phyloP scores from a whole-genome alignment of 2,113 vertebrate genomes.

The Chloropsis hardwickii region DNA sequence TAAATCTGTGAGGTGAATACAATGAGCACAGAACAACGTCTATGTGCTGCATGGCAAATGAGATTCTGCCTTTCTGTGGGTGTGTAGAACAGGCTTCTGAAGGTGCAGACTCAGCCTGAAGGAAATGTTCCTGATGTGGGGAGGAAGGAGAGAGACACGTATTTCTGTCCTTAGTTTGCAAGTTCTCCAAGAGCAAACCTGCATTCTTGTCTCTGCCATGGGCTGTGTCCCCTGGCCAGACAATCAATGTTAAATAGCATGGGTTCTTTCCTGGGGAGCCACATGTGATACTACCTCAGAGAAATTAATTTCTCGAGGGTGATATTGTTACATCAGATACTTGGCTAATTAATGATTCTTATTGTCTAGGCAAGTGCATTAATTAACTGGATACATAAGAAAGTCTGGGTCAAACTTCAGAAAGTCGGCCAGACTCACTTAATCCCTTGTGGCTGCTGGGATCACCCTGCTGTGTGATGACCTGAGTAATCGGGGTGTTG shows the following conservation, averaged over 20 bases:
- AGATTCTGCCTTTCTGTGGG: background rate
- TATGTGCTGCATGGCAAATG: background rate
- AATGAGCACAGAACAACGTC: background rate
- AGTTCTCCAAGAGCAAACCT: background rate
- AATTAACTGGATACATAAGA: background rate
- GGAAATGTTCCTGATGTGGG: background rate
- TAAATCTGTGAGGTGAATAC: background rate
- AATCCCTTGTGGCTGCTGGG: constrained; percentile 3
- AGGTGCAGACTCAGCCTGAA: background rate
- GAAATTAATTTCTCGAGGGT: background rate
- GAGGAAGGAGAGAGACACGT: background rate
- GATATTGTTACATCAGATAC: background rate
- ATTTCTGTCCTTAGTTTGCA: background rate
- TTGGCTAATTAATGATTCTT: background rate
- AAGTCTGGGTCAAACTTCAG: constrained; percentile 32
- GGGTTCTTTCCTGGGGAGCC: background rate
- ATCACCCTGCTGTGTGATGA: constrained; percentile 18
- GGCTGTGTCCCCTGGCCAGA: background rate
- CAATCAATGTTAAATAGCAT: background rate
- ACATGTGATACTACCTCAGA: background rate
- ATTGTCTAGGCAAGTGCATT: background rate
- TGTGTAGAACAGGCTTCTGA: background rate
- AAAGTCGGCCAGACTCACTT: constrained; percentile 16
- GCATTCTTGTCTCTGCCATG: background rate
- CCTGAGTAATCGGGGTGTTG: background rate